Base-by-base conservation (phyloP, 2,888 invertebrate species). In the Pheosia tremula region DNA sequence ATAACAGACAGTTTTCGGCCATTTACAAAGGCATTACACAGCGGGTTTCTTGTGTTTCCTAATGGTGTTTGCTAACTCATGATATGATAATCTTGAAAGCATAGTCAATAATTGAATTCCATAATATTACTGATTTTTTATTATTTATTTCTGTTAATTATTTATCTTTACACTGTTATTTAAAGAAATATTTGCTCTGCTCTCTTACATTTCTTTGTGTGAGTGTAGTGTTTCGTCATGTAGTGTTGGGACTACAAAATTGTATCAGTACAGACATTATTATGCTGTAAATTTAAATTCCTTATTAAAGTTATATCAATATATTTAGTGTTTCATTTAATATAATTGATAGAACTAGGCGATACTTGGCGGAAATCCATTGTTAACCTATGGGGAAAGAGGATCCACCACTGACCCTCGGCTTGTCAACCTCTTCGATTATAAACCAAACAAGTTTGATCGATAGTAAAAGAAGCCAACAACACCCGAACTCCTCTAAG, bases 51-150 rank as follows among this genome's bases (percentile, higher is more conserved):
- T 1, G 24, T 24, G 24, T 24, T 24, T 24, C 24, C 24, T 2
- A 24, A 24, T 24, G 24, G 2, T 24, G 24, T 9, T 43, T 43
- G 43, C 47, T n/a, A n/a, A 5, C n/a, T n/a, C 4, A 47, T n/a
- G 47, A 11, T n/a, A 43, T 9, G 47, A 5, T n/a, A 5, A 24
- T 50, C 8, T n/a, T 24, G 4, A 55, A 39, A 55, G 38, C 38
- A 5, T 10, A 3, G n/a, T 11, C 55, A 37, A n/a, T 13, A 39
- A 55, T 55, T 53, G 37, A 39, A 55, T 55, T 55, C 13, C 55
- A n/a, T 55, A 39, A 9, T 38, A 71, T 66, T 73, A 71, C 62
- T 75, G 66, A 75, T 75, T 72, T 75, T 73, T 74, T 75, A 72
- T 64, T 63, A 71, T 75, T 71, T 75, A 75, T 67, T 71, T 73